Conservation (phyloP, 2,113 vertebrate species). For the Dicerorhinus sumatrensis region DNA sequence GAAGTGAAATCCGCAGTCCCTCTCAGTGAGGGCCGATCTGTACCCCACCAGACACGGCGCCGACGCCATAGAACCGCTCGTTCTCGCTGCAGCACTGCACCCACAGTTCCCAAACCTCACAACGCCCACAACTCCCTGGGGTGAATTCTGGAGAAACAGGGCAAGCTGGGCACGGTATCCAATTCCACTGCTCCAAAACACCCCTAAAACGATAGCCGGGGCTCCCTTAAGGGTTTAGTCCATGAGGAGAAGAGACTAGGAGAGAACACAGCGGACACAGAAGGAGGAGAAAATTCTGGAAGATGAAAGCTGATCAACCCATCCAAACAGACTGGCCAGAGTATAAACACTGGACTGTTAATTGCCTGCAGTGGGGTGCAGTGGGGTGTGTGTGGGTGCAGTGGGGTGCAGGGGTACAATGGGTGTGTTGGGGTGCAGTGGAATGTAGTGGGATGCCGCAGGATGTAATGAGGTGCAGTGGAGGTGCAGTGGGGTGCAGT, state of each 20-base stretch:
- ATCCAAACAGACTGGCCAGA: too few relatives aligned
- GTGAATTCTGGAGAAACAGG: not conserved
- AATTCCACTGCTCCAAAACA: not conserved
- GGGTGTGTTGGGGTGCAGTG: not conserved
- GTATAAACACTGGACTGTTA: too few relatives aligned
- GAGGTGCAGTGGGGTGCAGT: not conserved
- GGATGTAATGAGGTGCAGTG: not conserved
- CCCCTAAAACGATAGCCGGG: not conserved
- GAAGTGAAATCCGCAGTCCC: fast-evolving
- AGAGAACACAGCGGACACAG: not conserved
- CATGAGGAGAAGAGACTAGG: not conserved
- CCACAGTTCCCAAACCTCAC: too few relatives aligned
- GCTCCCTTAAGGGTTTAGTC: not conserved
- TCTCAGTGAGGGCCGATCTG: not conserved
- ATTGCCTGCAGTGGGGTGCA: not conserved
- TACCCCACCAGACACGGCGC: not conserved
- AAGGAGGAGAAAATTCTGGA: not conserved
- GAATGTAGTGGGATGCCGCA: not conserved
- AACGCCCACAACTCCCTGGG: not conserved
- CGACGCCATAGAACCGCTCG: too few relatives aligned
- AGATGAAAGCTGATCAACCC: not conserved
- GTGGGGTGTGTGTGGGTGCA: not conserved
- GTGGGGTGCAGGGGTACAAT: not conserved
- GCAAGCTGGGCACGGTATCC: too few relatives aligned
- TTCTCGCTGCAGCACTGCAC: not conserved